These are phyloP conservation scores for Rhinoderma darwinii DNA, from an alignment of 2,113 vertebrate genomes.

Conservation along the genomic window DNA sequence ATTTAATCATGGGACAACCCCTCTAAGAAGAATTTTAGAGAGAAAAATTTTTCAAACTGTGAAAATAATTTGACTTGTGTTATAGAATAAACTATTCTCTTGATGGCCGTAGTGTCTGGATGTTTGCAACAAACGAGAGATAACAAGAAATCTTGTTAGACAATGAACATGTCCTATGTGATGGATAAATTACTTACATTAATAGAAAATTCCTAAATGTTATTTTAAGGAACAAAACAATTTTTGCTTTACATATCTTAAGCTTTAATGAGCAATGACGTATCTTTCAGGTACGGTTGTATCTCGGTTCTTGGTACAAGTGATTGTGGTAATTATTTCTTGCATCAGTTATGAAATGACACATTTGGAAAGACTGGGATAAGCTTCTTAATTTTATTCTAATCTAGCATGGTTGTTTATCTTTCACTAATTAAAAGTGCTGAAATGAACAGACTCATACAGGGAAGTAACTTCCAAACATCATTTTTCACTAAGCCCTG, in stretches of 20 bases:
- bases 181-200: neutral
- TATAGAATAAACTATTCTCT: neutral
- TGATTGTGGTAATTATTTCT: constrained; percentile 29
- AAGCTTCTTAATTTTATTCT: constrained; percentile 18
- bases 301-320: neutral
- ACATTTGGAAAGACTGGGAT: neutral
- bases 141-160: neutral
- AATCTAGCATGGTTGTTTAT: constrained; percentile 15
- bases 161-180: neutral
- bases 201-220: neutral
- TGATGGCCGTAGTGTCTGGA: neutral
- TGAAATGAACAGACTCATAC: constrained; percentile 14
- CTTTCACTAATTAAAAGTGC: constrained; percentile 40
- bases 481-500: constrained; percentile 12
- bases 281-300: neutral
- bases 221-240: neutral
- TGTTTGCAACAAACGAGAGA: constrained; percentile 5
- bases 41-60: too few relatives aligned
- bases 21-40: neutral
- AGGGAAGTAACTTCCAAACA: constrained; percentile 2
- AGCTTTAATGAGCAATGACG: constrained; percentile 5
- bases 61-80: too few relatives aligned
- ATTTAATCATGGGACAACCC: too few relatives aligned
- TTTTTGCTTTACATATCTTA: neutral
- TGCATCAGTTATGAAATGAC: constrained; percentile 12